Percentiles rank a stretch among this genome's conserved stretches.
These are phyloP conservation scores for Panopea generosa DNA, from an alignment of 2,888 invertebrate species.

Conservation along the genomic window DNA sequence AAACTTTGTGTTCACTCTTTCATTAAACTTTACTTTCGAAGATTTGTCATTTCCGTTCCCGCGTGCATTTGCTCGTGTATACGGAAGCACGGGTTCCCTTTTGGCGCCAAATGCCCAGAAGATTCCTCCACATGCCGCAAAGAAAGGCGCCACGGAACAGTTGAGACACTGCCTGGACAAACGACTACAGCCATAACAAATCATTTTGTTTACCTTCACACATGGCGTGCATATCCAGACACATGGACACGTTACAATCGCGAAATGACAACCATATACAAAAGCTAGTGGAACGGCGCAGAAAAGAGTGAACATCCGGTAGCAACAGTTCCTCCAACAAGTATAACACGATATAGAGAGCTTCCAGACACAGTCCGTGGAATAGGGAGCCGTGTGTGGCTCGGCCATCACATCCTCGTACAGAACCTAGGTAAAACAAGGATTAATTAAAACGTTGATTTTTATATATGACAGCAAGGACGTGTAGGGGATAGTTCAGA, in stretches of 20 bases:
- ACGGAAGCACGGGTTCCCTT: background rate
- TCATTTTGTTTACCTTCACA: no score
- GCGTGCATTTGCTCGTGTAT: background rate
- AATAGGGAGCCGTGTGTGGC: slow-evolving; percentile 1
- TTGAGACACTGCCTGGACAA: slow-evolving; percentile 1
- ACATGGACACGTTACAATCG: background rate
- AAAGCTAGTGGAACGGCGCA: slow-evolving; percentile 14
- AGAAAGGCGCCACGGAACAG: slow-evolving; percentile 10
- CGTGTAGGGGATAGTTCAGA: no score
- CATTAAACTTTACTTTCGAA: slow-evolving; percentile 30
- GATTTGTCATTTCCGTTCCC: no score
- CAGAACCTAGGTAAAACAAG: slow-evolving; percentile 15
- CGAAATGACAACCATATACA: slow-evolving; percentile 23
- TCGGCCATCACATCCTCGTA: slow-evolving; percentile 51
- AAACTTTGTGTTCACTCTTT: slow-evolving; percentile 27
- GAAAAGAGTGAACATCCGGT: slow-evolving; percentile 12
- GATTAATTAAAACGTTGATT: background rate
- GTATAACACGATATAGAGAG: slow-evolving; percentile 27
- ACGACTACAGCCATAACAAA: slow-evolving; percentile 5
- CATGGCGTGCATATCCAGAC: slow-evolving; percentile 36
- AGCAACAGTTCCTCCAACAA: slow-evolving; percentile 30
- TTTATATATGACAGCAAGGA: no score
- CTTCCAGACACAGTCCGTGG: slow-evolving; percentile 27
- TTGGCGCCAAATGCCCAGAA: slow-evolving; percentile 26
- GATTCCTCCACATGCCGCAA: slow-evolving; percentile 14